Evolutionary conservation across 2,888 invertebrate species (phyloP).

Genomic region (Ligdia adustata): DNA sequence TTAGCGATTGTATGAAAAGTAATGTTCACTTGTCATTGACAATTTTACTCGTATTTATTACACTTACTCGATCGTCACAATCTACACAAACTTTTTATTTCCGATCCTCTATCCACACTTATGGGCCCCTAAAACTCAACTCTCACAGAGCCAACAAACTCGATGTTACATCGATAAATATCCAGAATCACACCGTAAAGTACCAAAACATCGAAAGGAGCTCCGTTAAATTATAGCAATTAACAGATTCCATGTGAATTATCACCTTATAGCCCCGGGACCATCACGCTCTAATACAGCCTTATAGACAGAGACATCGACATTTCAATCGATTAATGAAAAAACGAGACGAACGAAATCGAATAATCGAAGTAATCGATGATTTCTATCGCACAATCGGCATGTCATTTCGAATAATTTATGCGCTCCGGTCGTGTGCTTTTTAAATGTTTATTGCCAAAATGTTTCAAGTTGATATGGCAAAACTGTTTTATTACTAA

Average conservation of each 20-base stretch:
- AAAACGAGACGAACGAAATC: conserved; percentile 40
- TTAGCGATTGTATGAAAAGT: no score
- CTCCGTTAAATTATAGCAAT: conserved; percentile 73
- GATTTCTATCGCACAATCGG: conserved; percentile 65
- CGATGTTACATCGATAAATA: conserved; percentile 61
- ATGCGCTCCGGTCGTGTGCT: conserved; percentile 38
- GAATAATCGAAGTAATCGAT: conserved; percentile 58
- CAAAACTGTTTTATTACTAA: conserved; percentile 12
- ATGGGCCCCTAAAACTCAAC: conserved; percentile 47
- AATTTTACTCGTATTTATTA: no score
- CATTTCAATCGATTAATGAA: conserved; percentile 16
- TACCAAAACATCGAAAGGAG: conserved; percentile 60
- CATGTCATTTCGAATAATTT: conserved; percentile 62
- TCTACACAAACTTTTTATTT: no score
- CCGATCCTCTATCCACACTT: neutral
- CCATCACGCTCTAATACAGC: conserved; percentile 56
- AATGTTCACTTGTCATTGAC: no score
- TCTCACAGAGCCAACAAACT: conserved; percentile 40
- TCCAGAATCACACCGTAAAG: conserved; percentile 64
- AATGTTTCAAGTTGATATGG: conserved; percentile 21
- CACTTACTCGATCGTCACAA: no score
- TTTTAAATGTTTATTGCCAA: conserved; percentile 30
- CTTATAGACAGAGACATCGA: conserved; percentile 43
- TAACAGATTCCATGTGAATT: conserved; percentile 75
- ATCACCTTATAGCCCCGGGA: conserved; percentile 71